Evolutionary conservation across 2,888 invertebrate genomes (phyloP), one percentile per base, ranked within the genome.

Genomic region (Acholoe squamosa): DNA sequence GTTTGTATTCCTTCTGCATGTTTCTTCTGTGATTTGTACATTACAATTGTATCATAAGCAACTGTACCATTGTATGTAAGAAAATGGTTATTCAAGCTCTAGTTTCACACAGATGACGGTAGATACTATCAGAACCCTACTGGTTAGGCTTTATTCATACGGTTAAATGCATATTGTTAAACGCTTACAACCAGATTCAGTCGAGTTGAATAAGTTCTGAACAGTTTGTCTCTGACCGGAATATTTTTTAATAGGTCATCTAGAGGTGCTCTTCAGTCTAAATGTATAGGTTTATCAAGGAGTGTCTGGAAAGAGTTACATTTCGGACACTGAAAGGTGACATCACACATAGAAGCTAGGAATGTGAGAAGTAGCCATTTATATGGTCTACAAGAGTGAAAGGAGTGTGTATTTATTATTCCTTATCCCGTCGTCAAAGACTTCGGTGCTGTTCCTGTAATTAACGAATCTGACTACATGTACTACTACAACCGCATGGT

Each of bases 1-100:
- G 22, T 76, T 76, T 76, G 76, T 76, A 31, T 76, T 76, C 76
- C 76, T 76, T 76, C 76, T 61, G 61, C 61, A 61, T 61, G n/a
- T 61, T 61, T 14, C 5, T 61, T 19, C 61, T 76, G 76, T 76
- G 76, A 76, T 76, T 76, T 76, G 76, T 76, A 76, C 76, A 76
- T 76, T 76, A 31, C 76, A 25, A 25, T 76, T 76, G 25, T 28
- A 76, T 76, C 76, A 14, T 76, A 31, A 76, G n/a, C 61, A 61
- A 61, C 54, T 54, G 12, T 54, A 14, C 22, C 61, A 61, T 61
- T 61, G 61, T 61, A 14, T 61, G n/a, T 61, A 61, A 61, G n/a
- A 61, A n/a, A n/a, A 61, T 61, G 7, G n/a, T n/a, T 61, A 61
- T 61, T 61, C n/a, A 61, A n/a, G n/a, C 61, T 61, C 61, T n/a